phyloP scores from a whole-genome alignment of 2,888 invertebrate genomes.

The Hyposoter dolosus region DNA sequence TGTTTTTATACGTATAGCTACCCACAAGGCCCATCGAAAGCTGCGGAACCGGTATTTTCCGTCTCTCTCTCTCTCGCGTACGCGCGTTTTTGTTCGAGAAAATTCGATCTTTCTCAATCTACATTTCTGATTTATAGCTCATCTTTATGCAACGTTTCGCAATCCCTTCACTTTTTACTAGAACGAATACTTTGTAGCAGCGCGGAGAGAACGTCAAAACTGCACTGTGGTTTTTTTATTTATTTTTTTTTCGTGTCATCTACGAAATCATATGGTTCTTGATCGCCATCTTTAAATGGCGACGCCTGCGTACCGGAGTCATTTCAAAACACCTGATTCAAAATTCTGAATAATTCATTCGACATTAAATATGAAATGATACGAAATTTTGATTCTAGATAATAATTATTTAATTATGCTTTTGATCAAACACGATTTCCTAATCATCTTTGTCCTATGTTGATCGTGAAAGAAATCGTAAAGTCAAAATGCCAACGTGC shows the following conservation, averaged over 20 bases:
- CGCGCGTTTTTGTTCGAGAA: slow-evolving; percentile 3
- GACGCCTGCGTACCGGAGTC: background rate
- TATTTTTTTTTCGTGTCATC: slow-evolving; percentile 2
- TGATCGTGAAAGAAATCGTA: background rate
- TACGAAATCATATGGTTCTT: slow-evolving; percentile 40
- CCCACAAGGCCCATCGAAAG: slow-evolving; percentile 5
- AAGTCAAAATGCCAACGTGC: background rate
- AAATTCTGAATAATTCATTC: background rate
- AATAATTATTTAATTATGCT: background rate
- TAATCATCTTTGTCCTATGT: background rate
- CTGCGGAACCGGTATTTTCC: slow-evolving; percentile 53
- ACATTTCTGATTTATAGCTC: slow-evolving; percentile 10
- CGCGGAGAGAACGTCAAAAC: background rate
- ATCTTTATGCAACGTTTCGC: slow-evolving; percentile 3
- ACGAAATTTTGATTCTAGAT: background rate
- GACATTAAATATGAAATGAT: background rate
- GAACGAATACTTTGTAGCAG: background rate
- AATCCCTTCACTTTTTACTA: slow-evolving; percentile 17
- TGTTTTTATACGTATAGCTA: slow-evolving; percentile 29
- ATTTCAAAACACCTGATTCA: background rate
- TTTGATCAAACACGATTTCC: background rate
- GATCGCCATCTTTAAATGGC: slow-evolving; percentile 42
- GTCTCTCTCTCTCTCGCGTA: slow-evolving; percentile 2
- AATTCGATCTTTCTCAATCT: slow-evolving; percentile 33
- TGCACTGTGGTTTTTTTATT: slow-evolving; percentile 6